Conservation (phyloP, 2,113 vertebrate species). For the Antechinus flavipes region DNA sequence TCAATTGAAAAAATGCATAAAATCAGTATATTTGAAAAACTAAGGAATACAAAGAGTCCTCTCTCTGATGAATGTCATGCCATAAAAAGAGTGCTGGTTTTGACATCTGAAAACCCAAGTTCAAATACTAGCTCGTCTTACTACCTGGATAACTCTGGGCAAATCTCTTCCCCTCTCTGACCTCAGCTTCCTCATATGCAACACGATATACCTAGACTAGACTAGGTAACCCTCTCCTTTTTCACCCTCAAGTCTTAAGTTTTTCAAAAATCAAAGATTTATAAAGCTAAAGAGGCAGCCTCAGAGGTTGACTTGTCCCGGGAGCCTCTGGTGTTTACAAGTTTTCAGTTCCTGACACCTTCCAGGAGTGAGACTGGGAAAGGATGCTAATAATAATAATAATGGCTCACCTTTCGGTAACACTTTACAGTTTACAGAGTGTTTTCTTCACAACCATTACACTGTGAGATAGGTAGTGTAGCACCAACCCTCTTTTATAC, state of each 20-base stretch:
- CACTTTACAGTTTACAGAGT: neutral
- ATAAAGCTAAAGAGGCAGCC: neutral
- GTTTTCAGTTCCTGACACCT: neutral
- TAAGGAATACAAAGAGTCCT: neutral
- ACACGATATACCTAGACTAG: neutral
- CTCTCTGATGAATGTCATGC: neutral
- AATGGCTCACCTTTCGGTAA: neutral
- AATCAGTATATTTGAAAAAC: neutral
- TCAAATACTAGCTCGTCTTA: neutral
- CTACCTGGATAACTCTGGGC: neutral
- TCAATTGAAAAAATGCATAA: neutral
- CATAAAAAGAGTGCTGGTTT: neutral
- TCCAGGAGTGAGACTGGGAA: neutral
- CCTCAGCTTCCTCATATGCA: neutral
- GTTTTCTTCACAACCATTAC: neutral
- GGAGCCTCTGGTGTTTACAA: neutral
- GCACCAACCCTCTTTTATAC: neutral
- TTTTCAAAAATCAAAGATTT: neutral
- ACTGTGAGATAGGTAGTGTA: neutral
- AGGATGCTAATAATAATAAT: neutral
- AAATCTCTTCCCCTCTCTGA: neutral
- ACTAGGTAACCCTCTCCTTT: neutral
- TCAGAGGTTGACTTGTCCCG: neutral
- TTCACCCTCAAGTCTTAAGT: neutral
- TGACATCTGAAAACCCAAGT: neutral